Percentiles rank a stretch among this genome's conserved stretches.
Evolutionary conservation across 2,888 invertebrate genomes (phyloP).

Genomic region (Sussaba pulchella): DNA sequence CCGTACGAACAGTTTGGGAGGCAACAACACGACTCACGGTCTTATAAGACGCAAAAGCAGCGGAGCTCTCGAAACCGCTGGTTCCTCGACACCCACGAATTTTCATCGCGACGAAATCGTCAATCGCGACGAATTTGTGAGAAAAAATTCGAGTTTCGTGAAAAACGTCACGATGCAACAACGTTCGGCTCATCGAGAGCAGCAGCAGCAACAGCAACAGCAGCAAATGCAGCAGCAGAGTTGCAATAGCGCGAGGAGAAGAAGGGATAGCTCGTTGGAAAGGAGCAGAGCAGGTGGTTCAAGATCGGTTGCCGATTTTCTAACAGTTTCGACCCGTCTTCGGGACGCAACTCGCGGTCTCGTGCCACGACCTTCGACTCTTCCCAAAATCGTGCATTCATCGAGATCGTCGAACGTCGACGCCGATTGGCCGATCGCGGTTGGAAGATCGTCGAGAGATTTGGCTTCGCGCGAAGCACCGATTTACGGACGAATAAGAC

Average conservation of each 20-base stretch:
- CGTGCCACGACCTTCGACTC: constrained; percentile 79
- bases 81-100: constrained; percentile 27
- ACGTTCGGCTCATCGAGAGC: constrained; percentile 51
- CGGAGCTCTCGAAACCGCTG: constrained; percentile 59
- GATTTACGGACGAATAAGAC: constrained; percentile 80
- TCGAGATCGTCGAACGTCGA: constrained; percentile 63
- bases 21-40: constrained; percentile 50
- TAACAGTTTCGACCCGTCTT: constrained; percentile 69
- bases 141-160: constrained; percentile 68
- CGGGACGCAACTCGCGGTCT: constrained; percentile 70
- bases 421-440: constrained; percentile 68
- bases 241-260: constrained; percentile 66
- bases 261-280: constrained; percentile 68
- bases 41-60: constrained; percentile 67
- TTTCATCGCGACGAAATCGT: constrained; percentile 50
- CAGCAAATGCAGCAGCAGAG: constrained; percentile 33
- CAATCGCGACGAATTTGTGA: constrained; percentile 58
- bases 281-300: constrained; percentile 71
- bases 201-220: constrained; percentile 55
- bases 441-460: constrained; percentile 67
- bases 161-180: constrained; percentile 67
- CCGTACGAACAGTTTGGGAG: constrained; percentile 68
- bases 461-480: constrained; percentile 76
- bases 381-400: constrained; percentile 78
- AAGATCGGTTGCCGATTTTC: constrained; percentile 76